Percentiles rank a stretch among this genome's conserved stretches.
Evolutionary conservation across 2,888 invertebrate species (phyloP).

Genomic region (Thera obeliscata): DNA sequence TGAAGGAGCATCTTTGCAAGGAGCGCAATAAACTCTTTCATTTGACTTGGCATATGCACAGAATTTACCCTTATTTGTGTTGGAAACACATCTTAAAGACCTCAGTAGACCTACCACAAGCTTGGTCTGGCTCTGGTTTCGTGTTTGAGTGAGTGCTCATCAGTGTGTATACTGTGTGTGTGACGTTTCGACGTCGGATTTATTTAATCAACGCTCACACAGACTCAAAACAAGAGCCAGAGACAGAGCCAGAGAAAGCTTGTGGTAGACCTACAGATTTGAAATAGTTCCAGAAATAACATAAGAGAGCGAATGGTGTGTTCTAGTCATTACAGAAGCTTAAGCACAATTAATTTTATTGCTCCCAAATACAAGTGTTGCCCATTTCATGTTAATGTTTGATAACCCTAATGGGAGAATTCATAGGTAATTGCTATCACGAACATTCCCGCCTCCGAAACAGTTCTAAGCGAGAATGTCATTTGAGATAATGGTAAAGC

Average conservation of each 20-base stretch:
- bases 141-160: too few relatives aligned
- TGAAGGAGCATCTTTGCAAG: background rate
- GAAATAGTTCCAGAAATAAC: too few relatives aligned
- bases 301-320: background rate
- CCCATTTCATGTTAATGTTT: constrained; percentile 9
- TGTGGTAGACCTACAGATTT: too few relatives aligned
- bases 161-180: too few relatives aligned
- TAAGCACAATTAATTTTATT: background rate
- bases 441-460: constrained; percentile 24
- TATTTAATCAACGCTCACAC: too few relatives aligned
- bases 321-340: background rate
- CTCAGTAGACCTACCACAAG: too few relatives aligned
- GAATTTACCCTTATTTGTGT: too few relatives aligned
- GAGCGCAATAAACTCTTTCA: background rate
- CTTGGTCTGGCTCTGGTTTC: too few relatives aligned
- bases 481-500: constrained; percentile 62
- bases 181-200: too few relatives aligned
- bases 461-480: constrained; percentile 45
- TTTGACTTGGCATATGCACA: background rate
- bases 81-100: too few relatives aligned
- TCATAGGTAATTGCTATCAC: constrained; percentile 20
- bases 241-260: too few relatives aligned
- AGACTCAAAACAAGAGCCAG: too few relatives aligned
- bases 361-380: constrained; percentile 3
- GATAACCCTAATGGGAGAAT: constrained; percentile 11